Evolutionary conservation across 2,113 vertebrate species (phyloP), one percentile per base, ranked within the genome.

Genomic region (Paracanthobrama guichenoti): DNA sequence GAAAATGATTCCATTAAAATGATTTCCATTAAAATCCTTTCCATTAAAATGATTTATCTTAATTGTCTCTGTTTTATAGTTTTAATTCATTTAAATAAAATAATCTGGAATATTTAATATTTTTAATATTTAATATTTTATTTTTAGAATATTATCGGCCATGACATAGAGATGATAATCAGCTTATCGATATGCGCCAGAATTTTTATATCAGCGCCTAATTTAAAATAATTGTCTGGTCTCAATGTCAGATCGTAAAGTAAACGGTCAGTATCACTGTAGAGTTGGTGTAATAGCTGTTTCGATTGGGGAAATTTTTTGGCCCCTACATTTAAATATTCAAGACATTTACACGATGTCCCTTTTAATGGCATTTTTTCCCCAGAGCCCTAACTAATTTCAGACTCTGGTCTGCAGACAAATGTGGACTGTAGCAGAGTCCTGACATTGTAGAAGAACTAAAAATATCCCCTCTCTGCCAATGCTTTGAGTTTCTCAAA

Each of bases 401-500:
- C 48, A 53, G 13, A 3, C 22, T 77, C 75, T 39, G 75, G 82
- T 90, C 66, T 39, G 39, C 42, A 73, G 50, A 59, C 50, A 69
- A 86, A 31, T 77, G 75, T 82, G 77, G 81, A 59, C 60, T 83
- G 67, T 48, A 5, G 31, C 79, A 81, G 18, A 84, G 57, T 57
- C 55, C 50, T 86, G 88, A 66, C 67, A 76, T 86, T 86, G 59
- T 78, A 71, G 84, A 44, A 60, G 26, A 80, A 26, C 53, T 84
- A 87, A 89, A 91, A 89, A 90, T 88, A 85, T 0, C 62, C 28
- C 11, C 35, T 57, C 55, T 26, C 28, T 74, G 82, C 82, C 1
- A 16, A 28, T 31, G 73, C 42, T 86, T 83, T 79, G 57, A 62
- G 71, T 59, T 79, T 72, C 22, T 72, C 31, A 55, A 35, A 57